These are phyloP conservation scores for Philopotamus ludificatus DNA, from an alignment of 1,140 invertebrate genomes.

Conservation along the genomic window DNA sequence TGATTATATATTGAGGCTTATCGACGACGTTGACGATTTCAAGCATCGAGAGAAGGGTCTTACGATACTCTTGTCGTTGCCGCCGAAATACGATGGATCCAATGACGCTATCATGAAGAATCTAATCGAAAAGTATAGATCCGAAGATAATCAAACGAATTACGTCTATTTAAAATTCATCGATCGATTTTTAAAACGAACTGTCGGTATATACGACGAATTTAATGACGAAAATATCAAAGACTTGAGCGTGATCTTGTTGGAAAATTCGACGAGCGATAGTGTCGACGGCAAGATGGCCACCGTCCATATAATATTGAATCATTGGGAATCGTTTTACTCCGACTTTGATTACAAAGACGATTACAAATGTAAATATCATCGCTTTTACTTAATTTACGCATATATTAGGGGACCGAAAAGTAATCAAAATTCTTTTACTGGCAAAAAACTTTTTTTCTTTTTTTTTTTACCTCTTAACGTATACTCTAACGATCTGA, in stretches of 20 bases:
- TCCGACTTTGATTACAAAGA: slow-evolving; percentile 39
- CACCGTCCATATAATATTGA: slow-evolving; percentile 46
- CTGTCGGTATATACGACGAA: slow-evolving; percentile 17
- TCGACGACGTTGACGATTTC: not conserved
- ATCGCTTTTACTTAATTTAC: not conserved
- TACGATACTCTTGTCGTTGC: not conserved
- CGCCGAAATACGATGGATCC: not conserved
- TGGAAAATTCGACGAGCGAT: slow-evolving; percentile 44
- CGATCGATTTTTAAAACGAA: slow-evolving; percentile 36
- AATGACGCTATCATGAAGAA: slow-evolving; percentile 25
- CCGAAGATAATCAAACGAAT: slow-evolving; percentile 48
- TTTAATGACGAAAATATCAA: slow-evolving; percentile 32
- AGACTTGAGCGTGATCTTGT: slow-evolving; percentile 43
- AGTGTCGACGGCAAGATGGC: slow-evolving; percentile 45
- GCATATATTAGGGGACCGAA: not conserved
- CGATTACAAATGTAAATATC: slow-evolving; percentile 46
- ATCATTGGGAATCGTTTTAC: slow-evolving; percentile 41
- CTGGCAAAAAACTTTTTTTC: too few relatives aligned
- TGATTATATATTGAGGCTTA: not conserved
- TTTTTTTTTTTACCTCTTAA: too few relatives aligned
- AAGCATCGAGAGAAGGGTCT: not conserved
- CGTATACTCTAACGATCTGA: too few relatives aligned
- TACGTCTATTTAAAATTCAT: slow-evolving; percentile 49
- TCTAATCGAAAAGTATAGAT: slow-evolving; percentile 33
- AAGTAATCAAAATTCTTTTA: too few relatives aligned